Percentiles rank a stretch among this genome's conserved stretches.
phyloP scores from a whole-genome alignment of 2,113 vertebrate genomes.

The Semnornis frantzii region DNA sequence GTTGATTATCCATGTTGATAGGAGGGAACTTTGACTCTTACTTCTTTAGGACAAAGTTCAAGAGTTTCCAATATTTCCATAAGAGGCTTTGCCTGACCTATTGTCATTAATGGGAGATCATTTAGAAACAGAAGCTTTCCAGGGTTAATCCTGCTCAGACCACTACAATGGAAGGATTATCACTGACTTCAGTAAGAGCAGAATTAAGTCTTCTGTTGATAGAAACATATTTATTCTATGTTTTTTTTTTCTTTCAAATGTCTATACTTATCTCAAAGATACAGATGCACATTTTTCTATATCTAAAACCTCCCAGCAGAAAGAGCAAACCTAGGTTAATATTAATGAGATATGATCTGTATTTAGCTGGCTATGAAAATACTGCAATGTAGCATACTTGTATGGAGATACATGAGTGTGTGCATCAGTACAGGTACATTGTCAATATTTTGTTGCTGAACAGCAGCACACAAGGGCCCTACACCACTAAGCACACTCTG shows the following conservation, averaged over 20 bases:
- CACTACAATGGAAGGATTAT: background rate
- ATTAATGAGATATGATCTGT: background rate
- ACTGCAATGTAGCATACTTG: background rate
- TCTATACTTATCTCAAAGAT: background rate
- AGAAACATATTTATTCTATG: background rate
- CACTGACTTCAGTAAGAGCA: background rate
- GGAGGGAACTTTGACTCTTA: background rate
- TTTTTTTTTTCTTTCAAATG: background rate
- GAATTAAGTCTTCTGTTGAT: background rate
- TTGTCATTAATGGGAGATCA: background rate
- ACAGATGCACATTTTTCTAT: background rate
- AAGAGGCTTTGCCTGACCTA: background rate
- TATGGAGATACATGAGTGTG: background rate
- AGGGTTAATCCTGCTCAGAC: background rate
- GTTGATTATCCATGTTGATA: background rate
- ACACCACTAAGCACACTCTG: background rate
- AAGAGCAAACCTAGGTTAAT: background rate
- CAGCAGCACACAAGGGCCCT: background rate
- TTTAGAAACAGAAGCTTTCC: background rate
- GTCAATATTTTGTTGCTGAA: conserved; percentile 11
- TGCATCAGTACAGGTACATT: background rate
- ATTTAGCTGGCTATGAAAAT: background rate
- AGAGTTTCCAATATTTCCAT: background rate
- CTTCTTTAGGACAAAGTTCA: background rate
- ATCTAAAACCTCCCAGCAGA: background rate